A percentile compares a stretch with the other conserved stretches of the same genome.
phyloP scores from a whole-genome alignment of 1,140 invertebrate species.

The Drosophila setifemur region DNA sequence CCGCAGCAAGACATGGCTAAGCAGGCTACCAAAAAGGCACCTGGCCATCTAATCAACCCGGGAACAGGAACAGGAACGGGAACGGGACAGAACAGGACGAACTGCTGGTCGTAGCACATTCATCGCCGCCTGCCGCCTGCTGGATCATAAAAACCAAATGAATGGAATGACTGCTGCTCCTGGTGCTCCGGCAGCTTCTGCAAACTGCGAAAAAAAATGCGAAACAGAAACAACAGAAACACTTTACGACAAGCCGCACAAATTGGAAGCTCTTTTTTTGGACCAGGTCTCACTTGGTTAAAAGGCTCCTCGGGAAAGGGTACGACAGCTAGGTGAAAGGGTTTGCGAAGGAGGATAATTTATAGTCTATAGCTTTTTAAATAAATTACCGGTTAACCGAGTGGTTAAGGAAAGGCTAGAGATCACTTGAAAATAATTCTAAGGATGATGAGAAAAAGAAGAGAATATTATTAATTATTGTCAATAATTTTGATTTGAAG shows the following conservation, averaged over 20 bases:
- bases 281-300: conserved; percentile 14
- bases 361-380: neutral
- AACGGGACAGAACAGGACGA: no score
- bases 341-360: neutral
- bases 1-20: conserved; percentile 57
- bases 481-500: no score
- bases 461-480: no score
- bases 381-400: neutral
- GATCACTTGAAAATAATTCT: neutral
- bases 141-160: conserved; percentile 78
- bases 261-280: conserved; percentile 68
- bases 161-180: conserved; percentile 52
- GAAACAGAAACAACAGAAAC: conserved; percentile 57
- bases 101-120: conserved; percentile 64
- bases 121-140: conserved; percentile 35
- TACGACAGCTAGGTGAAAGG: neutral
- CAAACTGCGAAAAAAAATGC: conserved; percentile 17
- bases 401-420: neutral
- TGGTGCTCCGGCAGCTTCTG: conserved; percentile 21
- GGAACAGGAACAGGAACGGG: conserved; percentile 32
- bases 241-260: conserved; percentile 80
- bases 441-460: neutral
- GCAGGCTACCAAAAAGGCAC: conserved; percentile 23
- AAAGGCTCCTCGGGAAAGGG: neutral
- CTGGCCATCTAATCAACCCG: conserved; percentile 35